Evolutionary conservation across 2,888 invertebrate genomes (phyloP).

Genomic region (Tachina lurida): DNA sequence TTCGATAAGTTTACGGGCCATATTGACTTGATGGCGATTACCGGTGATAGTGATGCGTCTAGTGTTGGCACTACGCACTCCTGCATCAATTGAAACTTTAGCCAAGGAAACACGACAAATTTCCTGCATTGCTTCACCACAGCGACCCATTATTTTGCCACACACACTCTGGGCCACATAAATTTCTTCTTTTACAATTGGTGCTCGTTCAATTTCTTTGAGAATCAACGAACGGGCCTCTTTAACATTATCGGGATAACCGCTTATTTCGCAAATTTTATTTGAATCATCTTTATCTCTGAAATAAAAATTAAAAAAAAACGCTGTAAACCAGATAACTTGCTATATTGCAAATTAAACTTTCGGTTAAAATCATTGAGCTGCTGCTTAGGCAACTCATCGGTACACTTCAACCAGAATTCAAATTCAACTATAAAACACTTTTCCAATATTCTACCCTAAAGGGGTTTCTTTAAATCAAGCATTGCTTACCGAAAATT

Average conservation of each 20-base stretch:
- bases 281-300: constrained; percentile 85
- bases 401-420: too few species aligned
- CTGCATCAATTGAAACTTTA: constrained; percentile 86
- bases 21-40: constrained; percentile 88
- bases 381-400: too few species aligned
- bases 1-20: constrained; percentile 89
- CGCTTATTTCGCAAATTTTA: constrained; percentile 88
- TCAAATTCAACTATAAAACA: too few species aligned
- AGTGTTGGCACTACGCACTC: constrained; percentile 77
- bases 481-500: constrained; percentile 81
- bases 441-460: background rate
- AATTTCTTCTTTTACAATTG: constrained; percentile 87
- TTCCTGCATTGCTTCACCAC: constrained; percentile 88
- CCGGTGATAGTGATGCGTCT: constrained; percentile 85
- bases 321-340: background rate
- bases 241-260: constrained; percentile 86
- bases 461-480: background rate
- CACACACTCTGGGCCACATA: constrained; percentile 87
- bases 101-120: constrained; percentile 90
- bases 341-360: too few species aligned
- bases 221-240: constrained; percentile 89
- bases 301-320: constrained; percentile 72
- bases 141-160: constrained; percentile 89
- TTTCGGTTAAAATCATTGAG: too few species aligned
- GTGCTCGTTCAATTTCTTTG: constrained; percentile 87